These are phyloP conservation scores for Drosophila formosana DNA, from an alignment of 2,888 invertebrate genomes.

Conservation along the genomic window DNA sequence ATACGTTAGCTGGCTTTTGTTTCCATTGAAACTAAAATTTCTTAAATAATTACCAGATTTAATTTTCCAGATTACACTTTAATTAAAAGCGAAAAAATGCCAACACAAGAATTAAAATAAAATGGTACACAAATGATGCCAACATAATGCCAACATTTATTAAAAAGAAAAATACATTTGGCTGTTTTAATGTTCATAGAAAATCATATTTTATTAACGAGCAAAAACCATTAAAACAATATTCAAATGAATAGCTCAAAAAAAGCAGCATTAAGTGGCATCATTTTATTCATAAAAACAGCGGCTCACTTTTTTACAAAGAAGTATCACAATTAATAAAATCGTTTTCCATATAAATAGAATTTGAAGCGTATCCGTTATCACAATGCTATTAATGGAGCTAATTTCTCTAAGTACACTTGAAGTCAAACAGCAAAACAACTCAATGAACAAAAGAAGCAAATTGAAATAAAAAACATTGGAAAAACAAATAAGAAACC, in stretches of 20 bases:
- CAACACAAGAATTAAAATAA: too few relatives aligned
- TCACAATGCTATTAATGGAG: background rate
- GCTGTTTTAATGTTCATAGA: background rate
- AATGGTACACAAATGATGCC: too few relatives aligned
- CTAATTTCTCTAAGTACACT: slow-evolving; percentile 16
- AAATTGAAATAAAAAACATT: slow-evolving; percentile 9
- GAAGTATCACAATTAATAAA: background rate
- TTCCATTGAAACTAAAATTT: too few relatives aligned
- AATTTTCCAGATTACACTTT: too few relatives aligned
- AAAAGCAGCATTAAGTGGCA: background rate
- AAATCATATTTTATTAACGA: background rate
- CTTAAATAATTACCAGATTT: too few relatives aligned
- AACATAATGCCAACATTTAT: too few relatives aligned
- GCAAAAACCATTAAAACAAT: background rate
- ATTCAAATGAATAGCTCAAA: background rate
- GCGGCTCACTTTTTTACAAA: background rate
- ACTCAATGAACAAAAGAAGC: background rate
- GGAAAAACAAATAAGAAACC: slow-evolving; percentile 28
- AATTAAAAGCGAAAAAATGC: too few relatives aligned
- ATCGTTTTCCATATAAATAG: background rate
- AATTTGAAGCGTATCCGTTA: background rate
- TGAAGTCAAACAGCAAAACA: slow-evolving; percentile 2
- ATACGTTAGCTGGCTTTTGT: too few relatives aligned
- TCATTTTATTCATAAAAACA: background rate
- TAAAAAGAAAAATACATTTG: too few relatives aligned